Evolutionary conservation across 1,140 invertebrate genomes (phyloP), one percentile per base, ranked within the genome.

Genomic region (Popillia japonica): DNA sequence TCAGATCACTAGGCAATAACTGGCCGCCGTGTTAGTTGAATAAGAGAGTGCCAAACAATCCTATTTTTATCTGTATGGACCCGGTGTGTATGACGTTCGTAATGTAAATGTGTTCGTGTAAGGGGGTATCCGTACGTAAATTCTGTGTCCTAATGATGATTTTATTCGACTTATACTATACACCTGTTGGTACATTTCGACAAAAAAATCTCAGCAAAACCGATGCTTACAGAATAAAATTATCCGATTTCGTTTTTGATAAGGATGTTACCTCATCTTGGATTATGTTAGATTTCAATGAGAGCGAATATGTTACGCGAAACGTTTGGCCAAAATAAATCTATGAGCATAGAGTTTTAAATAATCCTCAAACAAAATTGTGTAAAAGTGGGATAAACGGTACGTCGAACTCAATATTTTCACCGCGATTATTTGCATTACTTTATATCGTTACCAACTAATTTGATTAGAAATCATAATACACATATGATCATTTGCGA

Each of bases 31-130:
- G 61, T 23, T 79, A 79, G 81, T 44, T 75, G 72, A 75, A 77
- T 55, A 48, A 73, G 78, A 68, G 77, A 68, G 11, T 82, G 81
- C 82, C 82, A 83, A 83, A 83, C 81, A 82, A 80, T 82, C 79
- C 81, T 83, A 83, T 83, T 83, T 83, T 83, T 83, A 82, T 76
- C 79, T 42, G 72, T 20, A 76, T 17, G 48, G 77, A 72, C 77
- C 11, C 48, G 48, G 48, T 55, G 48, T 55, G 14, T 55, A 81
- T 79, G 82, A 41, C 72, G 72, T 74, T 22, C 72, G 72, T 8
- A 74, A 74, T 44, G 40, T 20, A 20, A 27, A 27, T 27, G 61
- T 68, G 27, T 68, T 14, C 48, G 48, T 68, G 22, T 68, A 23
- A 4, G 9, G 9, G 11, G 3, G 61, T 20, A 22, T 68, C 11